Conservation (phyloP, 2,888 invertebrate species). For the Nyleta sp. region DNA sequence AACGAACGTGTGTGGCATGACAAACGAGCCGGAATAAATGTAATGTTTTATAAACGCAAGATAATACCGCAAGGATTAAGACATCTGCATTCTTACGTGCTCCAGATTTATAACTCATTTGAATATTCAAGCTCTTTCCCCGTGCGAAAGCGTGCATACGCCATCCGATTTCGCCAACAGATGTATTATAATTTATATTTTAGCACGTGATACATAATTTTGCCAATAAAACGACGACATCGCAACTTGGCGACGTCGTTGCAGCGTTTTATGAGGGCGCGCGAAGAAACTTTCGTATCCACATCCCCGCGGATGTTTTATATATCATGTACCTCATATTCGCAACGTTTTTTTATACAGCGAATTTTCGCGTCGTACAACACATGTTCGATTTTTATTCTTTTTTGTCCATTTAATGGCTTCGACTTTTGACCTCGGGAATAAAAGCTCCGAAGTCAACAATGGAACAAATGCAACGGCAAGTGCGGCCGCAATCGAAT, state of each 20-base stretch:
- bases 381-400: too few relatives aligned
- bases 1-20: slow-evolving; percentile 27
- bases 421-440: too few relatives aligned
- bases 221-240: slow-evolving; percentile 7
- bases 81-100: slow-evolving; percentile 27
- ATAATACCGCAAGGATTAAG: slow-evolving; percentile 29
- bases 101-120: slow-evolving; percentile 32
- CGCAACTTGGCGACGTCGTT: slow-evolving; percentile 3
- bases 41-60: slow-evolving; percentile 20
- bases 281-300: slow-evolving; percentile 4
- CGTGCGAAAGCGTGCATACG: background rate
- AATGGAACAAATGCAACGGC: too few relatives aligned
- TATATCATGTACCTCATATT: too few relatives aligned
- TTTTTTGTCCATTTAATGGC: too few relatives aligned
- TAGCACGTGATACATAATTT: slow-evolving; percentile 30
- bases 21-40: slow-evolving; percentile 28
- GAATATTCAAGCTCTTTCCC: slow-evolving; percentile 8
- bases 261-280: slow-evolving; percentile 7
- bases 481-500: background rate
- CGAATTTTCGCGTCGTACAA: background rate
- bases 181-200: slow-evolving; percentile 15
- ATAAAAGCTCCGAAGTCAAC: too few relatives aligned
- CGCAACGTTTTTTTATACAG: too few relatives aligned
- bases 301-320: too few relatives aligned
- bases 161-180: slow-evolving; percentile 2